phyloP scores from a whole-genome alignment of 2,113 vertebrate species.

The Oxygymnocypris stewartii region DNA sequence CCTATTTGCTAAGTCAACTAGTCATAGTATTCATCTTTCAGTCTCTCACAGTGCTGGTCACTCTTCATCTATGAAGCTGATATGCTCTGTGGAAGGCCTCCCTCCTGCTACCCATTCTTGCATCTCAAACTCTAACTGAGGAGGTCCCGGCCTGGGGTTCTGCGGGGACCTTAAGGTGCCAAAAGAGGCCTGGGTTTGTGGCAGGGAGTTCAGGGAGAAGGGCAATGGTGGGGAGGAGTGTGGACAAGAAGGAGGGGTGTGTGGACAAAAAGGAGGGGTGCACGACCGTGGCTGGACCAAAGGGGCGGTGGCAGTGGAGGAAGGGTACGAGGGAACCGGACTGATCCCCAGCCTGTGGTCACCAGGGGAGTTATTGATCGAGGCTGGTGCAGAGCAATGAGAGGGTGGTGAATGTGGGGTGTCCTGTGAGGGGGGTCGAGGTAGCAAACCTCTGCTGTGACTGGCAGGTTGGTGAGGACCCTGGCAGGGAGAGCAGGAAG shows the following conservation, averaged over 20 bases:
- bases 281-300: slow-evolving; percentile 19
- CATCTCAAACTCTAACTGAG: slow-evolving; percentile 75
- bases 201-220: slow-evolving; percentile 62
- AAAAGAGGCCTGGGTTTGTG: slow-evolving; percentile 30
- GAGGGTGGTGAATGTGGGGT: slow-evolving; percentile 53
- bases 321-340: slow-evolving; percentile 30
- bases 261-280: slow-evolving; percentile 45
- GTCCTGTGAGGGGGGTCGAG: slow-evolving; percentile 62
- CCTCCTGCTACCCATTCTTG: slow-evolving; percentile 64
- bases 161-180: slow-evolving; percentile 53
- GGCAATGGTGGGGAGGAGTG: slow-evolving; percentile 61
- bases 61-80: slow-evolving; percentile 81
- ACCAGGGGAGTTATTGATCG: slow-evolving; percentile 69
- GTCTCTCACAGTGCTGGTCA: slow-evolving; percentile 71
- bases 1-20: slow-evolving; percentile 10
- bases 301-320: slow-evolving; percentile 49
- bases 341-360: slow-evolving; percentile 49
- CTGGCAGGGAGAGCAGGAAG: slow-evolving; percentile 69
- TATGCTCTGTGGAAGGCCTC: slow-evolving; percentile 68
- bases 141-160: slow-evolving; percentile 48
- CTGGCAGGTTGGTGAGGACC: slow-evolving; percentile 62
- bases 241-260: slow-evolving; percentile 47
- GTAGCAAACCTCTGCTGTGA: slow-evolving; percentile 56
- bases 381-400: slow-evolving; percentile 72
- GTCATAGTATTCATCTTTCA: not conserved